A percentile compares a stretch with the other conserved stretches of the same genome.
Evolutionary conservation across 2,888 invertebrate species (phyloP).

Genomic region (Unio delphinus): DNA sequence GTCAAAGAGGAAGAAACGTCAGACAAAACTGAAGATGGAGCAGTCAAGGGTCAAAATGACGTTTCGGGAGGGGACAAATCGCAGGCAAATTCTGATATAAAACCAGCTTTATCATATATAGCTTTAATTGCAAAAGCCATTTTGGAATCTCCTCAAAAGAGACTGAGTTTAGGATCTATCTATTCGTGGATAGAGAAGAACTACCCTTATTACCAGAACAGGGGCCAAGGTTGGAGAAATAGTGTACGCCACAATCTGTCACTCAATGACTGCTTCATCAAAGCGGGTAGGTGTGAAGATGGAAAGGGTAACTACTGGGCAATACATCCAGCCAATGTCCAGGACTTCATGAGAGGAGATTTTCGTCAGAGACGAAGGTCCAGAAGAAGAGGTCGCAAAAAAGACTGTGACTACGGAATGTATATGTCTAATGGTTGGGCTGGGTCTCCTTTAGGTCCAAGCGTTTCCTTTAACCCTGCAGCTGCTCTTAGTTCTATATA

Average conservation of each 20-base stretch:
- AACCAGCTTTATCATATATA: conserved; percentile 68
- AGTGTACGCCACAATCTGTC: conserved; percentile 69
- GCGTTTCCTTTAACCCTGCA: conserved; percentile 47
- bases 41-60: conserved; percentile 26
- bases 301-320: conserved; percentile 69
- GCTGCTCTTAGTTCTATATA: conserved; percentile 53
- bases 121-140: conserved; percentile 70
- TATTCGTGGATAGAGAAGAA: conserved; percentile 68
- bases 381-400: conserved; percentile 58
- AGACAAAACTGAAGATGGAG: conserved; percentile 24
- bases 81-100: conserved; percentile 53
- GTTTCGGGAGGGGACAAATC: conserved; percentile 37
- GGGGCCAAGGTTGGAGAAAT: conserved; percentile 68
- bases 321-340: conserved; percentile 66
- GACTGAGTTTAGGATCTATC: conserved; percentile 68
- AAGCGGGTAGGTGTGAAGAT: conserved; percentile 64
- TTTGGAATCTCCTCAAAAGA: conserved; percentile 60
- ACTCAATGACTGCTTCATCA: conserved; percentile 68
- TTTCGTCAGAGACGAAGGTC: conserved; percentile 64
- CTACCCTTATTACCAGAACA: conserved; percentile 66
- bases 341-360: conserved; percentile 67
- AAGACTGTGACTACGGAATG: conserved; percentile 60
- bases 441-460: conserved; percentile 36
- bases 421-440: conserved; percentile 51
- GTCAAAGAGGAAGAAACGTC: conserved; percentile 27